phyloP scores from a whole-genome alignment of 2,888 invertebrate genomes.

The Nomada goodeniana region DNA sequence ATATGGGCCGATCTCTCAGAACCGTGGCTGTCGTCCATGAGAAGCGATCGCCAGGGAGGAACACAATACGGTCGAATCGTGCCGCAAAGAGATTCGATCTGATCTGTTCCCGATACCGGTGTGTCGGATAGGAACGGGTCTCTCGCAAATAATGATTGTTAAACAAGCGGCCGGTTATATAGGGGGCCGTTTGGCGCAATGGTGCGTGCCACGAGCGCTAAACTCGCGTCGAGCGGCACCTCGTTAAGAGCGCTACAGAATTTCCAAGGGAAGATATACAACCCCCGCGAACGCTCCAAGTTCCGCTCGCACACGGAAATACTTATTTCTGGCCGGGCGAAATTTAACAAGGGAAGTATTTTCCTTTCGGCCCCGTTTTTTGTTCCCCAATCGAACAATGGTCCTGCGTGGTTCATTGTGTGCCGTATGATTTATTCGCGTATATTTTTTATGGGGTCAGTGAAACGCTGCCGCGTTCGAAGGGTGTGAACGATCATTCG shows the following conservation, averaged over 20 bases:
- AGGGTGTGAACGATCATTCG: too few relatives aligned
- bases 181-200: conserved; percentile 64
- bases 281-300: conserved; percentile 36
- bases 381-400: not conserved
- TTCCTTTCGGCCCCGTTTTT: not conserved
- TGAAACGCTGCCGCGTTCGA: too few relatives aligned
- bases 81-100: conserved; percentile 74
- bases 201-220: conserved; percentile 74
- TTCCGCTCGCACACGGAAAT: conserved; percentile 3
- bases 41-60: conserved; percentile 30
- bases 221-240: conserved; percentile 71
- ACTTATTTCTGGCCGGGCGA: conserved; percentile 14
- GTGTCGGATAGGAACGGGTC: conserved; percentile 66
- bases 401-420: not conserved
- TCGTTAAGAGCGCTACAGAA: conserved; percentile 77
- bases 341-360: conserved; percentile 28
- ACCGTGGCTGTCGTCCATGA: conserved; percentile 52
- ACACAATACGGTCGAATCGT: conserved; percentile 66
- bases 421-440: not conserved
- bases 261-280: conserved; percentile 60
- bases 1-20: conserved; percentile 58
- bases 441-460: too few relatives aligned
- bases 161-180: conserved; percentile 75
- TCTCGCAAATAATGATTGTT: conserved; percentile 82
- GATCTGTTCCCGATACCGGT: conserved; percentile 72